Evolutionary conservation across 35 echinoderm and acorn worm species (phyloP).

Genomic region (Apostichopus parvimensis): DNA sequence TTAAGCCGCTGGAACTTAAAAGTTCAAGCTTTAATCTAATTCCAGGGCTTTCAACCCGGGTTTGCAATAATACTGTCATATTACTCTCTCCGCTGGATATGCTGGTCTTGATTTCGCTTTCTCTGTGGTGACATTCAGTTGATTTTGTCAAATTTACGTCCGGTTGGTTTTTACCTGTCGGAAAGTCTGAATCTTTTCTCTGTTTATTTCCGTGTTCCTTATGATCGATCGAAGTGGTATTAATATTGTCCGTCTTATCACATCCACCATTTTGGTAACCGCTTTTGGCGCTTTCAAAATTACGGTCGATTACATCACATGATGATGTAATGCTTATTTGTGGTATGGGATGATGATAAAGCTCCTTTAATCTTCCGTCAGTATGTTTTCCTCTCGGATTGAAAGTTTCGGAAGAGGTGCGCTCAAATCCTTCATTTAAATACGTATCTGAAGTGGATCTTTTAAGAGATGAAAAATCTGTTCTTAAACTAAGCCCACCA

Average conservation of each 20-base stretch:
- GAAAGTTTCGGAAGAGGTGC: background rate
- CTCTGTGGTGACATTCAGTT: background rate
- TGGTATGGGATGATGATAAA: no score
- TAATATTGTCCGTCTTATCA: background rate
- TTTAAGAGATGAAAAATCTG: background rate
- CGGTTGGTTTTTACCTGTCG: background rate
- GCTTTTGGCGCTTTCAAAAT: no score
- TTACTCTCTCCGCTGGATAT: background rate
- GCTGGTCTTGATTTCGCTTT: background rate
- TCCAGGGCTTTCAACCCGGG: background rate
- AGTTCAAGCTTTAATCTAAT: background rate
- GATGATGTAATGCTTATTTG: no score
- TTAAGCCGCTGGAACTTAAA: background rate
- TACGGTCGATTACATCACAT: no score
- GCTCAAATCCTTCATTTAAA: background rate
- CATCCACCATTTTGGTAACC: no score
- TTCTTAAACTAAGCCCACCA: background rate
- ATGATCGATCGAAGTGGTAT: background rate
- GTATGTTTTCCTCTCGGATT: background rate
- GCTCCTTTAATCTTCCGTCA: no score
- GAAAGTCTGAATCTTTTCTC: background rate
- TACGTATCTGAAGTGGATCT: background rate
- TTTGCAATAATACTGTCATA: background rate
- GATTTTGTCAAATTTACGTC: background rate
- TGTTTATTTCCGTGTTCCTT: background rate